These are phyloP conservation scores for Marcusenius ussheri DNA, from an alignment of 2,113 vertebrate species.

Conservation along the genomic window DNA sequence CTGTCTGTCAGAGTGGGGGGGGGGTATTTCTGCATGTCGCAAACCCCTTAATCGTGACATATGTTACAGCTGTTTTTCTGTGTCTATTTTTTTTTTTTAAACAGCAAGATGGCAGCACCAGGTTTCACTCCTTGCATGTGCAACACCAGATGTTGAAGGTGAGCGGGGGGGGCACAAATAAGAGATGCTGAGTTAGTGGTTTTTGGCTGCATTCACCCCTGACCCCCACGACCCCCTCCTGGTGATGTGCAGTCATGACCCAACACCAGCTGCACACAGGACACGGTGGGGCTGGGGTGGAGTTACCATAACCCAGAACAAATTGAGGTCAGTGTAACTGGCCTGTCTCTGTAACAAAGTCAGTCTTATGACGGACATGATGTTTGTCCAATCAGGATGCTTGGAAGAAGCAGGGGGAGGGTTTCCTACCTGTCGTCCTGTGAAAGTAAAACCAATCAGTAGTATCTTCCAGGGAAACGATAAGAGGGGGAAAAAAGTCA, in stretches of 20 bases:
- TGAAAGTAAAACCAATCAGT: not conserved
- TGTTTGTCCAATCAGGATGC: not conserved
- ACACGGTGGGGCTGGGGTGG: not conserved
- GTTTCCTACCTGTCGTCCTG: not conserved
- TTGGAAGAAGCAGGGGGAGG: not conserved
- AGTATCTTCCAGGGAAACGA: not conserved
- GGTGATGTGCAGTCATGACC: not conserved
- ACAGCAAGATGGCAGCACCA: conserved; percentile 84
- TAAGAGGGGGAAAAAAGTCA: not conserved
- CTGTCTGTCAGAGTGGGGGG: not conserved
- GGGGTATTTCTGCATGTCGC: not conserved
- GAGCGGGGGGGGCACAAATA: conserved; percentile 13
- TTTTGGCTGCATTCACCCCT: not conserved
- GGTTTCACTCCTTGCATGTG: conserved; percentile 76
- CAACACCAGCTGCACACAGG: not conserved
- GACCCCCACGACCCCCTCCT: not conserved
- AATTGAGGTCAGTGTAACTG: not conserved
- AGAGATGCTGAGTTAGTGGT: not conserved
- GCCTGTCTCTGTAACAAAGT: not conserved
- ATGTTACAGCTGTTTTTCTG: not conserved
- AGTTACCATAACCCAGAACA: not conserved
- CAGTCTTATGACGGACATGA: not conserved
- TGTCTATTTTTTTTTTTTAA: conserved; percentile 25
- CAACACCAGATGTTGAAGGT: conserved; percentile 98
- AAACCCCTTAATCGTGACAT: not conserved